Evolutionary conservation across 2,797 vertebrate genomes (phyloP), one percentile per base, ranked within the genome.

Genomic region (Tachyglossus aculeatus): DNA sequence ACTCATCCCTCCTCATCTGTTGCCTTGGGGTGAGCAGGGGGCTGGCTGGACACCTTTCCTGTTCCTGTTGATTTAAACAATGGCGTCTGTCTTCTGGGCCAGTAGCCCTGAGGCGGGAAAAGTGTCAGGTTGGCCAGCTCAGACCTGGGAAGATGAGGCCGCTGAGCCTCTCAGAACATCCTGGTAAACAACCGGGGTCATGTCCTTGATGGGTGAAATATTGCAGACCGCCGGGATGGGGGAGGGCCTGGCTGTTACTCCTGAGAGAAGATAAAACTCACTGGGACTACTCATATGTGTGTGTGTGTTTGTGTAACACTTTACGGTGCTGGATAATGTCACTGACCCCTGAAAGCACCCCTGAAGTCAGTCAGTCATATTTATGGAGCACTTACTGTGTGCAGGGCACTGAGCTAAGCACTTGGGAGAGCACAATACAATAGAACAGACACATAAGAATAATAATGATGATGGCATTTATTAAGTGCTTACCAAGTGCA

Each of bases 151-250:
- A 93, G 92, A 87, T 90, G 88, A 91, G 92, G 91, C 89, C 81
- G 83, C 81, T 93, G 94, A 89, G 92, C 93, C 89, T 91, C 94
- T 96, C 94, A 94, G 95, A 92, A 93, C 90, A 88, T 84, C 75
- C 84, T 88, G 92, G 92, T 93, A 94, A 96, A 95, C 92, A 93
- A 92, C 92, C 90, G 92, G 92, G 92, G 92, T 93, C 91, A 82
- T 66, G 93, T 96, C 96, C 96, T 96, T 95, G 94, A 89, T 88
- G 34, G 15, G 86, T 93, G 93, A 95, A 94, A 94, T 94, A 94
- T 48, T 61, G 74, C 67, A 55, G 48, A 12, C 40, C 55, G 40
- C 40, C 74, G 41, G 5, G 69, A 85, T 67, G 83, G 68, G 84
- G 84, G n/a, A n/a, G 91, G 82, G 86, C 85, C 91, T 92, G 88